These are phyloP conservation scores for Micrasema minimum DNA, from an alignment of 1,140 invertebrate species.

Conservation along the genomic window DNA sequence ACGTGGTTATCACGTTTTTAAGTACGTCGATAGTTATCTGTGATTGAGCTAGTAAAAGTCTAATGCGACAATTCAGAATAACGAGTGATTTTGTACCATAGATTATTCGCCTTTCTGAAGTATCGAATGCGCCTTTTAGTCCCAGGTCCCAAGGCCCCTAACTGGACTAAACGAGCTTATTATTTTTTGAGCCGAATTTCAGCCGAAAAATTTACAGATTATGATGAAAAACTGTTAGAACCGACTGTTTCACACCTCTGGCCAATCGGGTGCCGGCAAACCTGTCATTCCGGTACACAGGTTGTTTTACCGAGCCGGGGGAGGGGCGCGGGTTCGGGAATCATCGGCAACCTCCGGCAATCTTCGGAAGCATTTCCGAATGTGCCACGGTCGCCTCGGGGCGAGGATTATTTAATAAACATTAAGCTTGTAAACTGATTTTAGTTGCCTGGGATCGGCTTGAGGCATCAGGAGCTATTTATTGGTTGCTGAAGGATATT, in stretches of 20 bases:
- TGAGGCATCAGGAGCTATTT: slow-evolving; percentile 29
- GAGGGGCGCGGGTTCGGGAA: slow-evolving; percentile 5
- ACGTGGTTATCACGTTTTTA: no score
- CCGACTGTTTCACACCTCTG: slow-evolving; percentile 30
- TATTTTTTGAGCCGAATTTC: no score
- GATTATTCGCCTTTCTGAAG: no score
- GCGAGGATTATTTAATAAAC: slow-evolving; percentile 25
- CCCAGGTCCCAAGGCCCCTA: no score
- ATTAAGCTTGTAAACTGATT: slow-evolving; percentile 28
- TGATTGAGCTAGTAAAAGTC: no score
- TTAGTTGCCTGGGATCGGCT: slow-evolving; percentile 11
- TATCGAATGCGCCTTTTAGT: no score
- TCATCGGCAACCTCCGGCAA: slow-evolving; percentile 19
- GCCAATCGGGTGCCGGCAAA: slow-evolving; percentile 40
- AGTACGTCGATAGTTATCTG: no score
- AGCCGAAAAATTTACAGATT: no score
- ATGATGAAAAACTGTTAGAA: no score
- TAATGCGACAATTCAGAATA: no score
- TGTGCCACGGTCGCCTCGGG: not conserved
- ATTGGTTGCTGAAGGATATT: slow-evolving; percentile 17
- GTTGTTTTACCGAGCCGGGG: slow-evolving; percentile 14
- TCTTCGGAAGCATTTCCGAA: slow-evolving; percentile 18
- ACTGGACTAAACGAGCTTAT: no score
- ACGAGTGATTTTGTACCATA: no score
- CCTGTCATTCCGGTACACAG: slow-evolving; percentile 50